Base-by-base conservation (phyloP, 2,113 vertebrate species). In the Haemorhous mexicanus region DNA sequence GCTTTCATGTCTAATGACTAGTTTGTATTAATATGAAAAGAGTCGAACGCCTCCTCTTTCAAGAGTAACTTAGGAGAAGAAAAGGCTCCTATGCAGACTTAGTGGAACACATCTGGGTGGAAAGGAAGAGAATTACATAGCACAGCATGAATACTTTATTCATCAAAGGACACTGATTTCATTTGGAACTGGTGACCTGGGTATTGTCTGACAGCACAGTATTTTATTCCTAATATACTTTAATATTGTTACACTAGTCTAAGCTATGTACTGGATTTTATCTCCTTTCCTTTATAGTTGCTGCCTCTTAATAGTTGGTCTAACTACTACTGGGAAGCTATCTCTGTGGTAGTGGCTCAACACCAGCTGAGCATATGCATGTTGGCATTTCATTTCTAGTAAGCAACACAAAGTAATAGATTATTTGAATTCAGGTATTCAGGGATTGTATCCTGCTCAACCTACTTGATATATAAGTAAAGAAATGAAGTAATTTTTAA, bases 1-100 rank as follows among this genome's bases (percentile, higher is more conserved):
- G 72, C 37, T 93, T 87, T 95, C 59, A 80, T 39, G 33, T 58
- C 35, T 95, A 84, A 92, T 92, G 63, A 90, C n/a, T 94, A 66
- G 74, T 74, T 85, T 87, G 62, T 69, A 78, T 87, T 62, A 61
- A 49, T 37, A 73, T 82, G 80, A 93, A 89, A 95, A 87, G 84
- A 37, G 12, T 39, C 52, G n/a, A 95, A 68, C 11, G 6, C 39
- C 30, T 83, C 27, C 13, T 76, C 32, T 82, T 89, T 67, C 30
- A 61, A 87, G 30, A 77, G 82, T 66, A 87, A 83, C 75, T 95
- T 66, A 72, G 55, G 26, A 75, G 66, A 95, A 91, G 70, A 87
- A 87, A 79, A 19, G 69, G 22, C 73, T 94, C 52, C n/a, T 66
- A 87, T 32, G 17, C 78, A 93, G 87, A 50, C 32, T 20, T 13